Evolutionary conservation across 2,888 invertebrate species (phyloP).

Genomic region (Noctuana brunneofusca): DNA sequence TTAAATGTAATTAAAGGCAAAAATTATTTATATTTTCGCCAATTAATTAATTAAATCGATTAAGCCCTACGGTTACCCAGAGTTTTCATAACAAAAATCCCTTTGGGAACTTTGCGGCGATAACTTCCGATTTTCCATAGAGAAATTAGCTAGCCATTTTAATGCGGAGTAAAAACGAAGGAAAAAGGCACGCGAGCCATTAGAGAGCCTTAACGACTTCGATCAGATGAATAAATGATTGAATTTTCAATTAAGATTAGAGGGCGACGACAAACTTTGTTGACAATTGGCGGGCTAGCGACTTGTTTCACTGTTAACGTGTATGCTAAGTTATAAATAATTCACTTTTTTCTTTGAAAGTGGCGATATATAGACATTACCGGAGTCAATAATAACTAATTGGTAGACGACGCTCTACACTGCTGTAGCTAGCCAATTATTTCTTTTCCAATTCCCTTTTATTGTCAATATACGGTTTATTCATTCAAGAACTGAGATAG

Average conservation of each 20-base stretch:
- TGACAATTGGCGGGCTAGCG: constrained; percentile 60
- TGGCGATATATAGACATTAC: not conserved
- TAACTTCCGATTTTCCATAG: constrained; percentile 52
- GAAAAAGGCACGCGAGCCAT: constrained; percentile 65
- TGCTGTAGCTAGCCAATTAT: not conserved
- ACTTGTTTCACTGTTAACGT: constrained; percentile 5
- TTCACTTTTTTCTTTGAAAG: not conserved
- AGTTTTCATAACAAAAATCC: constrained; percentile 35
- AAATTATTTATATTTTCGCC: not conserved
- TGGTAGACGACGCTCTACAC: not conserved
- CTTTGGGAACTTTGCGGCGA: constrained; percentile 36
- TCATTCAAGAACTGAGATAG: no score
- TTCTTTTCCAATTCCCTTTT: not conserved
- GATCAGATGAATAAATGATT: constrained; percentile 79
- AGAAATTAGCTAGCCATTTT: constrained; percentile 65
- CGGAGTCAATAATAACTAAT: not conserved
- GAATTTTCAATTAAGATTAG: constrained; percentile 80
- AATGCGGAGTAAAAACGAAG: constrained; percentile 65
- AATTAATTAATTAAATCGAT: not conserved
- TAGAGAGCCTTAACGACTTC: constrained; percentile 71
- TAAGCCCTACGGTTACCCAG: not conserved
- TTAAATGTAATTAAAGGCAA: not conserved
- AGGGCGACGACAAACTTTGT: constrained; percentile 63
- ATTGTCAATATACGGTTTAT: no score
- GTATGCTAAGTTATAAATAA: not conserved